Evolutionary conservation across 2,797 vertebrate genomes (phyloP).

Genomic region (Gambusia yucatana): DNA sequence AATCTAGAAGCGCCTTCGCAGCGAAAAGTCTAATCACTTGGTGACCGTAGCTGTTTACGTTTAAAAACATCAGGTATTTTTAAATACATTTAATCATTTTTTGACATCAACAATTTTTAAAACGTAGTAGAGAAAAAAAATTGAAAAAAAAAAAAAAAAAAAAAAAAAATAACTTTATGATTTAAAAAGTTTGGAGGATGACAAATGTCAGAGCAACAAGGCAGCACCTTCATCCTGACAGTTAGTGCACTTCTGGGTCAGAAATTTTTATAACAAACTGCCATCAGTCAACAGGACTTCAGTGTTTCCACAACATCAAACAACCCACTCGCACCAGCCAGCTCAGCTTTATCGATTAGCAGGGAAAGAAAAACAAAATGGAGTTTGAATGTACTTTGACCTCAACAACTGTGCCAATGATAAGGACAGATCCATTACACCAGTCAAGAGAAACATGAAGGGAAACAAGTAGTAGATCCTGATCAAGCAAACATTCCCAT

Average conservation of each 20-base stretch:
- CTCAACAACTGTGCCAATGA: not conserved
- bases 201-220: not conserved
- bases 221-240: conserved; percentile 11
- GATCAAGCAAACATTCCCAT: not conserved
- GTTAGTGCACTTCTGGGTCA: conserved; percentile 19
- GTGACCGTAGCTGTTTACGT: conserved; percentile 24
- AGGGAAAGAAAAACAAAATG: conserved; percentile 28
- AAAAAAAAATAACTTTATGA: too few relatives aligned
- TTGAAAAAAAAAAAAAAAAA: not conserved
- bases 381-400: conserved; percentile 26
- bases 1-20: conserved; percentile 34
- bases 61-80: conserved; percentile 24
- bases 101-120: not conserved
- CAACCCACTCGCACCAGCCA: conserved; percentile 13
- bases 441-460: not conserved
- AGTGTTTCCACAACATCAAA: conserved; percentile 34
- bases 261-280: conserved; percentile 29
- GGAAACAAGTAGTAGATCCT: not conserved
- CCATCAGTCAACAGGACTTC: conserved; percentile 16
- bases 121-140: not conserved
- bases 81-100: conserved; percentile 33
- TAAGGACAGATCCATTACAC: not conserved
- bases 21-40: conserved; percentile 35
- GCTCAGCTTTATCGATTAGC: conserved; percentile 29
- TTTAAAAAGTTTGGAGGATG: conserved; percentile 9